Percentiles rank a stretch among this genome's conserved stretches.
Evolutionary conservation across 2,797 vertebrate species (phyloP).

Genomic region (Ambastaia sidthimunki): DNA sequence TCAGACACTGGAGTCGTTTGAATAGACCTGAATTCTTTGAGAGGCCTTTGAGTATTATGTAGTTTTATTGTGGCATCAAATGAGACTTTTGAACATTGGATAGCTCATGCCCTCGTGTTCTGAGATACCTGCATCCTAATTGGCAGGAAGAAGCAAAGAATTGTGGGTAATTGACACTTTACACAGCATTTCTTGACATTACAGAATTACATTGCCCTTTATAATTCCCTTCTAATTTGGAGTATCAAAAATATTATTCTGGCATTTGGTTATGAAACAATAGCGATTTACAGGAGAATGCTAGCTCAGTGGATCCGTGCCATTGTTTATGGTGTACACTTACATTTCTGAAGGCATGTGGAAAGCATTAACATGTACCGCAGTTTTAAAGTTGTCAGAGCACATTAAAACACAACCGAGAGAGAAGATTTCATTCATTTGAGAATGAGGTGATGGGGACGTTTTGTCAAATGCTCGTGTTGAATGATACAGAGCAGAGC

Average conservation of each 20-base stretch:
- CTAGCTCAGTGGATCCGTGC: neutral
- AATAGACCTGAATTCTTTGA: neutral
- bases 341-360: conserved; percentile 53
- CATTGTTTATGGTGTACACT: conserved; percentile 37
- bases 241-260: neutral
- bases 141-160: neutral
- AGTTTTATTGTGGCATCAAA: neutral
- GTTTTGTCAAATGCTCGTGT: conserved; percentile 5
- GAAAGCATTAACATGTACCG: conserved; percentile 54
- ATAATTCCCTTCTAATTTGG: neutral
- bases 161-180: neutral
- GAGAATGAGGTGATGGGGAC: neutral
- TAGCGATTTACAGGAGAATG: neutral
- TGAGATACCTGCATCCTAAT: neutral
- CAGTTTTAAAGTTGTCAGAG: conserved; percentile 58
- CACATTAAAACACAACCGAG: conserved; percentile 39
- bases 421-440: conserved; percentile 24
- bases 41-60: neutral
- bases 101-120: neutral
- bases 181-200: neutral
- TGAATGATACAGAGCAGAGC: conserved; percentile 12
- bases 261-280: neutral
- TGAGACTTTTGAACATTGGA: neutral
- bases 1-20: neutral
- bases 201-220: neutral